phyloP scores from a whole-genome alignment of 2,113 vertebrate genomes.

The Sceloporus undulatus region DNA sequence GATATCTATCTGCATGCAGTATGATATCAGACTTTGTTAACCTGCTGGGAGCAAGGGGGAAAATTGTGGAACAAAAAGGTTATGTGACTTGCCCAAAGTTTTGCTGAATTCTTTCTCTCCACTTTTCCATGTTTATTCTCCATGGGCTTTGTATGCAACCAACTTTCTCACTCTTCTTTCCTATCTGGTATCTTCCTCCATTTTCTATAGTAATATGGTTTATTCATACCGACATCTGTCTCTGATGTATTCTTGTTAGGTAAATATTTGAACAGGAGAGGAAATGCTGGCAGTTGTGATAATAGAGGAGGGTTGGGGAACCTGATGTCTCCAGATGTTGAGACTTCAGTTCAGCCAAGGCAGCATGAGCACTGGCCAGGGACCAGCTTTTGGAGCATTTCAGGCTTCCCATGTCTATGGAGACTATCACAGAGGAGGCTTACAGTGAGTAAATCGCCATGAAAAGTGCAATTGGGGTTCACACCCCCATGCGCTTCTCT shows the following conservation, averaged over 20 bases:
- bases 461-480: no score
- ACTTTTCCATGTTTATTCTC: neutral
- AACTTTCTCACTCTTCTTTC: neutral
- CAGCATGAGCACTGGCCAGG: neutral
- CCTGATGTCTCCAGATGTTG: neutral
- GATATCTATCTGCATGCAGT: neutral
- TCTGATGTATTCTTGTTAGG: conserved; percentile 21
- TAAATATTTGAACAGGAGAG: conserved; percentile 42
- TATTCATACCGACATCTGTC: conserved; percentile 17
- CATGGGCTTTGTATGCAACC: neutral
- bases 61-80: neutral
- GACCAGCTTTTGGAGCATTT: neutral
- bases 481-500: no score
- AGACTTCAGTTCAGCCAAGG: neutral
- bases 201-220: conserved; percentile 12
- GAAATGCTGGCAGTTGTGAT: conserved; percentile 11
- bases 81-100: neutral
- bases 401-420: neutral
- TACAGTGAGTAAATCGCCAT: no score
- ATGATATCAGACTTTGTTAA: neutral
- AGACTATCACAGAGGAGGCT: no score
- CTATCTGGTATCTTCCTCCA: neutral
- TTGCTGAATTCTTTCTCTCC: neutral
- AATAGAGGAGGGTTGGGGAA: neutral
- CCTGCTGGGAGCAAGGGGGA: conserved; percentile 8